phyloP scores from a whole-genome alignment of 2,113 vertebrate genomes.

The Microtus oregoni region DNA sequence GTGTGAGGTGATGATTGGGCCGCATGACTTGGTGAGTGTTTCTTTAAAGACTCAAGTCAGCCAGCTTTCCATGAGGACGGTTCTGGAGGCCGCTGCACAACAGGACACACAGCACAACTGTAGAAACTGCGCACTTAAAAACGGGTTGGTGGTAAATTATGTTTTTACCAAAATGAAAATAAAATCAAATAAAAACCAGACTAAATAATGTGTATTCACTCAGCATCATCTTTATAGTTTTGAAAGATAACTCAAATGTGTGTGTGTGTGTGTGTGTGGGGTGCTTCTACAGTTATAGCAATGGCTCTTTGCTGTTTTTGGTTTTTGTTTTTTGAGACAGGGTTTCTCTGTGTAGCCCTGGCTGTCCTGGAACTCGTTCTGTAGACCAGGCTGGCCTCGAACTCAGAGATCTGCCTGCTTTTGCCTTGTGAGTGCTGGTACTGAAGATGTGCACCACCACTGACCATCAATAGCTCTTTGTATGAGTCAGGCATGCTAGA shows the following conservation, averaged over 20 bases:
- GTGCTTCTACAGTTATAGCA: neutral
- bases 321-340: neutral
- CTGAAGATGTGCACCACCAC: neutral
- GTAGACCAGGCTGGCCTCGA: neutral
- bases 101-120: neutral
- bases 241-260: conserved; percentile 15
- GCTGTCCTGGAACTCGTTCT: neutral
- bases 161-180: conserved; percentile 16
- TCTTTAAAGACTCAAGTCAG: neutral
- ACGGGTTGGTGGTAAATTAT: neutral
- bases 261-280: too few relatives aligned
- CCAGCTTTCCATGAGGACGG: neutral
- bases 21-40: neutral
- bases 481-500: neutral
- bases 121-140: neutral
- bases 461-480: neutral
- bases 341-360: neutral
- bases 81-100: neutral
- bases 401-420: neutral
- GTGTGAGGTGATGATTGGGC: neutral
- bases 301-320: neutral
- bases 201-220: neutral
- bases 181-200: neutral
- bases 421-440: neutral
- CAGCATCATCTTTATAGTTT: neutral